Evolutionary conservation across 2,888 invertebrate genomes (phyloP), one percentile per base, ranked within the genome.

Genomic region (Xestoiulus laeticollis): DNA sequence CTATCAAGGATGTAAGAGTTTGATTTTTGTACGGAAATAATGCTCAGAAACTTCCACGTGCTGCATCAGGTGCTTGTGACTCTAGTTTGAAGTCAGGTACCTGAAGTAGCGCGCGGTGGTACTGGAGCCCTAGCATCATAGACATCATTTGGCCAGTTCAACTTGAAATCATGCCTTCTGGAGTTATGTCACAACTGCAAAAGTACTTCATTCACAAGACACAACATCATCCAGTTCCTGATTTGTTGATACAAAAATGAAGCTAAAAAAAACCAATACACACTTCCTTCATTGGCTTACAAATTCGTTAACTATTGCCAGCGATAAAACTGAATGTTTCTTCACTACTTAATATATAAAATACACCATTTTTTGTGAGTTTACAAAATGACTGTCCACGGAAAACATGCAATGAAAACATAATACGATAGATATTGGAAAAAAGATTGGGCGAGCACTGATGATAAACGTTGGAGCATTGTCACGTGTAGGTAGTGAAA

Each of bases 91-190:
- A 97, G 97, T 97, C 97, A 97, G 97, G 97, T 97, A 97, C 97
- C 97, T 96, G 97, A 97, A 97, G 97, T 97, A 97, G 97, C 97
- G 97, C 97, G 97, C 97, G 97, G 93, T 93, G 96, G 94, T 94
- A 93, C 93, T 92, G 92, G 93, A 93, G 48, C 86, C 30, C 78
- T 78, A 30, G 16, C 78, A 30, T 78, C 78, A 4, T 3, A 16
- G 26, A 30, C 14, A 1, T 32, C 30, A 78, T 16, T 12, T 2
- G 14, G 59, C 22, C 6, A 19, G n/a, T 59, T 59, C 78, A 78
- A 14, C 78, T 14, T 30, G 30, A 12, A 30, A 78, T 78, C 78
- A 30, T 30, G 78, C 30, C 14, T 5, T 78, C 78, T 38, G 8
- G 1, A n/a, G n/a, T n/a, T n/a, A n/a, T n/a, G n/a, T n/a, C n/a